These are phyloP conservation scores for Tineola bisselliella DNA, from an alignment of 2,888 invertebrate genomes.

Conservation along the genomic window DNA sequence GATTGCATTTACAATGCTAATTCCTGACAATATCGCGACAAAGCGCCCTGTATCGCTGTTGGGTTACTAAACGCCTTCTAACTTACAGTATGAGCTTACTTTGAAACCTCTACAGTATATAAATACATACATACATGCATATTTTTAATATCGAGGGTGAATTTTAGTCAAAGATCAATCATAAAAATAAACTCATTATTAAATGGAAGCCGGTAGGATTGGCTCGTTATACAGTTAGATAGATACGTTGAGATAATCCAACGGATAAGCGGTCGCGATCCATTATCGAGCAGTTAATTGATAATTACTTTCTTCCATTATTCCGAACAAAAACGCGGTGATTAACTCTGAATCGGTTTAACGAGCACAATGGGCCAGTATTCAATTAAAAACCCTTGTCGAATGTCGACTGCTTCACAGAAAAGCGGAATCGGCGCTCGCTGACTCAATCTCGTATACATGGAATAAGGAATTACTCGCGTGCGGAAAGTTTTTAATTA, in stretches of 20 bases:
- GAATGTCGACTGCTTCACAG: constrained; percentile 55
- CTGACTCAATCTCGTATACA: constrained; percentile 63
- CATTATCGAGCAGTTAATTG: constrained; percentile 65
- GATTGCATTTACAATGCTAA: constrained; percentile 69
- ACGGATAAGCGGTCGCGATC: constrained; percentile 60
- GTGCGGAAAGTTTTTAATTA: constrained; percentile 65
- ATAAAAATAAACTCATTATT: constrained; percentile 42
- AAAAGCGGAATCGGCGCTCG: constrained; percentile 47
- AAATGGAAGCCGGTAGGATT: constrained; percentile 41
- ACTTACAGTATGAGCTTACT: background rate
- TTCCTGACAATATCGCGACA: constrained; percentile 52
- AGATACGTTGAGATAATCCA: constrained; percentile 49
- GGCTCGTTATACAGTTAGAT: constrained; percentile 31
- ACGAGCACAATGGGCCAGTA: constrained; percentile 61
- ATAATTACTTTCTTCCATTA: constrained; percentile 68
- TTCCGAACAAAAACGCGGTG: constrained; percentile 59
- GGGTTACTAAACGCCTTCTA: constrained; percentile 12
- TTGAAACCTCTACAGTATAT: too few relatives aligned
- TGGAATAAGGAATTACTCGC: constrained; percentile 64
- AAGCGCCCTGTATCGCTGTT: constrained; percentile 19
- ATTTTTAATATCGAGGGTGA: too few relatives aligned
- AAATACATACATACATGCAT: too few relatives aligned
- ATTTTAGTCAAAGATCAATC: constrained; percentile 33
- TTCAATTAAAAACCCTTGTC: constrained; percentile 66
- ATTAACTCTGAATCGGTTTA: constrained; percentile 64